Evolutionary conservation across 2,113 vertebrate genomes (phyloP).

Genomic region (Protobothrops flavoviridis): DNA sequence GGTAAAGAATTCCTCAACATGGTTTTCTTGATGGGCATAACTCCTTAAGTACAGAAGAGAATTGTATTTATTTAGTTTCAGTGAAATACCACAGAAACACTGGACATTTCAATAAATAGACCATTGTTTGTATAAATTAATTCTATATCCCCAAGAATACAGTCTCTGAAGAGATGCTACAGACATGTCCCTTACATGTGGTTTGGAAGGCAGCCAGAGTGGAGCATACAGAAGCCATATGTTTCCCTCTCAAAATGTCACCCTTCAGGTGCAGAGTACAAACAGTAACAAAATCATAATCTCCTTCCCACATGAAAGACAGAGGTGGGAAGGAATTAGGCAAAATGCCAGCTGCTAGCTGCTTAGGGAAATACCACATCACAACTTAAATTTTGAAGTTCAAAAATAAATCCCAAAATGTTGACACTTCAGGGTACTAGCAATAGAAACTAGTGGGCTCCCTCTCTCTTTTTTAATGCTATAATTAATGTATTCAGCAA

Average conservation of each 20-base stretch:
- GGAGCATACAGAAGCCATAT: slow-evolving; percentile 58
- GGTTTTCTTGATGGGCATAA: not conserved
- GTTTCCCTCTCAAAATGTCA: slow-evolving; percentile 17
- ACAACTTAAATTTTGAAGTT: slow-evolving; percentile 78
- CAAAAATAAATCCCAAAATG: slow-evolving; percentile 72
- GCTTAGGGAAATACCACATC: slow-evolving; percentile 75
- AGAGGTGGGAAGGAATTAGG: slow-evolving; percentile 71
- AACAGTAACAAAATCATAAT: slow-evolving; percentile 61
- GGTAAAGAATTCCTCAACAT: not conserved
- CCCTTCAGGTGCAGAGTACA: slow-evolving; percentile 55
- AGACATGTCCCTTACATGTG: slow-evolving; percentile 50
- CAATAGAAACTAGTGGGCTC: slow-evolving; percentile 56
- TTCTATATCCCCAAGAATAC: not conserved
- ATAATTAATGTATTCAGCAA: slow-evolving; percentile 80
- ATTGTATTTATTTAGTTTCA: not conserved
- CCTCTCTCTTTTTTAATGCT: slow-evolving; percentile 62
- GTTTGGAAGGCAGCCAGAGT: slow-evolving; percentile 64
- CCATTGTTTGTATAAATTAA: not conserved
- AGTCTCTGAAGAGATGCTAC: slow-evolving; percentile 1
- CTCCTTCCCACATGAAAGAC: slow-evolving; percentile 84
- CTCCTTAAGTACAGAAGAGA: not conserved
- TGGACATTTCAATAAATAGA: not conserved
- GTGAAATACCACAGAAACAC: not conserved
- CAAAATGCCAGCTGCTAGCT: slow-evolving; percentile 70
- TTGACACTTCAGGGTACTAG: slow-evolving; percentile 74